These are phyloP conservation scores for Myotis vivesi DNA, from an alignment of 2,797 vertebrate species.

Conservation along the genomic window DNA sequence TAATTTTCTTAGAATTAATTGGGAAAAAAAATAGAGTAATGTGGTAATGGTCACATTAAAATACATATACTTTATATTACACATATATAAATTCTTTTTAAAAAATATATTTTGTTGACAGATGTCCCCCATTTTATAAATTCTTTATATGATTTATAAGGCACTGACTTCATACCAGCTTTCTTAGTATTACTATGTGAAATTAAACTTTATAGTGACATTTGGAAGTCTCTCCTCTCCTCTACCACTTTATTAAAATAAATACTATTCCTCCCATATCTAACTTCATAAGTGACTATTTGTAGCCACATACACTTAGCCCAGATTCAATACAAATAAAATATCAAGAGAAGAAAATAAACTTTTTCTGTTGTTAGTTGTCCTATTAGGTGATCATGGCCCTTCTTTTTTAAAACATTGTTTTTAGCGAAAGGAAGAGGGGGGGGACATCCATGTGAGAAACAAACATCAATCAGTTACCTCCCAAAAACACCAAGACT, in stretches of 20 bases:
- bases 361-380: not conserved
- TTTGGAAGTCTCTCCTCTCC: not conserved
- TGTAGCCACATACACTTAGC: not conserved
- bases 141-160: not conserved
- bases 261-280: not conserved
- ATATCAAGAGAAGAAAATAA: not conserved
- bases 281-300: not conserved
- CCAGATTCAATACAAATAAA: not conserved
- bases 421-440: too few species aligned
- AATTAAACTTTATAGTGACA: conserved; percentile 19
- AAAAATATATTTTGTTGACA: too few species aligned
- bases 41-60: not conserved
- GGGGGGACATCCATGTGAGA: not conserved
- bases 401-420: too few species aligned
- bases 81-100: not conserved
- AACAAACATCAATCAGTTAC: not conserved
- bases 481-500: not conserved
- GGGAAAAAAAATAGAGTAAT: not conserved
- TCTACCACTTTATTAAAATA: conserved; percentile 11
- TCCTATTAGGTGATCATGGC: not conserved
- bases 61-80: not conserved
- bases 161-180: not conserved
- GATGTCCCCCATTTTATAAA: not conserved
- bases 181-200: not conserved
- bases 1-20: conserved; percentile 11